These are phyloP conservation scores for Etheostoma perlongum DNA, from an alignment of 2,797 vertebrate species.

Conservation along the genomic window DNA sequence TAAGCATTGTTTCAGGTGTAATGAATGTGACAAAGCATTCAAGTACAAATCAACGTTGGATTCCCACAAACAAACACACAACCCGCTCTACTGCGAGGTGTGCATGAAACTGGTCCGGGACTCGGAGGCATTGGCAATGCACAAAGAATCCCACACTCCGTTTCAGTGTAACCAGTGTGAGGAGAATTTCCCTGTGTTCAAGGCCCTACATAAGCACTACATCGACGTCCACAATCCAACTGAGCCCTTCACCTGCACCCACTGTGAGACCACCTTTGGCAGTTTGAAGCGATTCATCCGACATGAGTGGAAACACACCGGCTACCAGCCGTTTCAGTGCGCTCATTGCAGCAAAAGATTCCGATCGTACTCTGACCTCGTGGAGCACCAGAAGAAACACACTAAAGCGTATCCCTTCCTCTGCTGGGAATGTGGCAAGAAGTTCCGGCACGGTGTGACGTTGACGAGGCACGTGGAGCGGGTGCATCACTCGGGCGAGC, in stretches of 20 bases:
- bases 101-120: slow-evolving; percentile 82
- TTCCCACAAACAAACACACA: slow-evolving; percentile 82
- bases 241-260: slow-evolving; percentile 74
- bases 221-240: slow-evolving; percentile 76
- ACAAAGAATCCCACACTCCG: slow-evolving; percentile 80
- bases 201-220: slow-evolving; percentile 81
- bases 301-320: slow-evolving; percentile 82
- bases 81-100: slow-evolving; percentile 81
- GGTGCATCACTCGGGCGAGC: slow-evolving; percentile 73
- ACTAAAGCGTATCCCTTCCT: slow-evolving; percentile 81
- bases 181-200: slow-evolving; percentile 80
- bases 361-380: slow-evolving; percentile 76
- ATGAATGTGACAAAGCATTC: slow-evolving; percentile 80
- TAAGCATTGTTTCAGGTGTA: slow-evolving; percentile 76
- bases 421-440: slow-evolving; percentile 84
- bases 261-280: slow-evolving; percentile 72
- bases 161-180: slow-evolving; percentile 82
- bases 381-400: slow-evolving; percentile 83
- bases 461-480: slow-evolving; percentile 80
- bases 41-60: slow-evolving; percentile 80
- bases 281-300: slow-evolving; percentile 82
- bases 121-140: slow-evolving; percentile 73
- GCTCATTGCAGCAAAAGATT: slow-evolving; percentile 77
- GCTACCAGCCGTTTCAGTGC: slow-evolving; percentile 81
- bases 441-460: slow-evolving; percentile 77